Base-by-base conservation (phyloP, 2,113 vertebrate genomes). In the Thamnaconus septentrionalis region DNA sequence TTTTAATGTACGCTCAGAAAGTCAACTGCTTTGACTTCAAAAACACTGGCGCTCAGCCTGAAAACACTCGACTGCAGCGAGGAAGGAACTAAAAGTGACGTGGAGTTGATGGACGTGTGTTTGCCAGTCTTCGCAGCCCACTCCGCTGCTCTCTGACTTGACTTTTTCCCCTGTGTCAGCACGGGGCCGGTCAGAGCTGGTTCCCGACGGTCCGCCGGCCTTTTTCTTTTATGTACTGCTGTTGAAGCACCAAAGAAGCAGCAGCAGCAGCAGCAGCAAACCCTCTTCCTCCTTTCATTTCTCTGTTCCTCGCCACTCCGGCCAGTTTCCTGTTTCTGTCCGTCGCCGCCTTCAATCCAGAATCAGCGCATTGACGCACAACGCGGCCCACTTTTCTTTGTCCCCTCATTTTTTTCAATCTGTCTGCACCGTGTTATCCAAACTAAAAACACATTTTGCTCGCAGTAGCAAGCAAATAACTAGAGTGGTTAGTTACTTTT, bases 271-370 rank as follows among this genome's bases (percentile, higher is more conserved):
- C 69, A 69, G 63, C 75, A 74, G 76, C 80, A 76, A 64, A 31
- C 46, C 52, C 44, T 73, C 73, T 83, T 85, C 81, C 81, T 75
- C 46, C 50, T 86, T 89, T 87, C 73, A 7, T 78, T 85, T 84
- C 85, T 82, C 73, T 60, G 6, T 74, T 74, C 66, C 75, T 53
- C 59, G 42, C 56, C 64, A 51, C 62, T 31, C 42, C 62, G 61
- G 12, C 4, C 11, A 61, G 18, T 31, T 31, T 31, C 18, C 18
- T 31, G 1, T 31, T 31, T 31, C 18, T 31, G 18, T 31, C 18
- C 18, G 18, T 31, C 0, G 4, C 49, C 3, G 4, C 10, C 59
- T 8, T 1, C 8, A 45, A 31, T 7, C 1, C 47, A n/a, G 12
- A 41, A 44, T 72, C 66, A 64, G 52, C 69, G 48, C 64, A 48